phyloP scores from a whole-genome alignment of 1,140 invertebrate species.

The Drosophila kikkawai region DNA sequence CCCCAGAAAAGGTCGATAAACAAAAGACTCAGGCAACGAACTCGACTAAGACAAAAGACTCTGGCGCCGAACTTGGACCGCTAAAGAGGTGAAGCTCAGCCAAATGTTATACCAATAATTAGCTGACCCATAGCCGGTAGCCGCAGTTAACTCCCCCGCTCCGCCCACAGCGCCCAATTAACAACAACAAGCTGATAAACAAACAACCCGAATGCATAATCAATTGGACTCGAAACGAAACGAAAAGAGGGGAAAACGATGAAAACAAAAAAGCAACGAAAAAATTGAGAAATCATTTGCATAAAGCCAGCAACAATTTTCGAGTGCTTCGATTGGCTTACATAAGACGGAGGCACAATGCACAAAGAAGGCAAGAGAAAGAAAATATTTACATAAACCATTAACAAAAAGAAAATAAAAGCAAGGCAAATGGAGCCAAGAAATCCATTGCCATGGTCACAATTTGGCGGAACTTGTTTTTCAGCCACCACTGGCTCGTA shows the following conservation, averaged over 20 bases:
- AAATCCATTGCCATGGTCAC: constrained; percentile 82
- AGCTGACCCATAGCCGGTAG: constrained; percentile 42
- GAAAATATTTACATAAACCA: constrained; percentile 69
- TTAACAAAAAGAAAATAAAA: constrained; percentile 57
- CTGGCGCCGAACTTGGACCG: neutral
- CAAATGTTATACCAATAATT: constrained; percentile 21
- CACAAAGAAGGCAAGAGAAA: constrained; percentile 35
- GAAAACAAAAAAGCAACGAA: constrained; percentile 24
- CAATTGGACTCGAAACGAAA: constrained; percentile 37
- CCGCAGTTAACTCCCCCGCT: constrained; percentile 14
- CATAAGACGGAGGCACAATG: constrained; percentile 46
- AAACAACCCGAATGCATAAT: constrained; percentile 69
- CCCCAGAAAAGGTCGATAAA: neutral
- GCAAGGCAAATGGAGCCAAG: constrained; percentile 47
- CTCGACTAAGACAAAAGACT: constrained; percentile 13
- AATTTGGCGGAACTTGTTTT: constrained; percentile 82
- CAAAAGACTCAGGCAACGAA: constrained; percentile 34
- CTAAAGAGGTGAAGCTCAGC: constrained; percentile 7
- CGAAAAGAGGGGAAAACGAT: constrained; percentile 29
- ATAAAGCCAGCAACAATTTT: constrained; percentile 48
- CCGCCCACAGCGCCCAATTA: constrained; percentile 59
- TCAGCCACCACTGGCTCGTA: constrained; percentile 20
- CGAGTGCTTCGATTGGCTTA: constrained; percentile 62
- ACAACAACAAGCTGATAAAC: constrained; percentile 45
- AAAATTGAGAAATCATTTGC: constrained; percentile 75